Conservation (phyloP, 2,888 invertebrate genomes). For the Drosophila paramelanica region DNA sequence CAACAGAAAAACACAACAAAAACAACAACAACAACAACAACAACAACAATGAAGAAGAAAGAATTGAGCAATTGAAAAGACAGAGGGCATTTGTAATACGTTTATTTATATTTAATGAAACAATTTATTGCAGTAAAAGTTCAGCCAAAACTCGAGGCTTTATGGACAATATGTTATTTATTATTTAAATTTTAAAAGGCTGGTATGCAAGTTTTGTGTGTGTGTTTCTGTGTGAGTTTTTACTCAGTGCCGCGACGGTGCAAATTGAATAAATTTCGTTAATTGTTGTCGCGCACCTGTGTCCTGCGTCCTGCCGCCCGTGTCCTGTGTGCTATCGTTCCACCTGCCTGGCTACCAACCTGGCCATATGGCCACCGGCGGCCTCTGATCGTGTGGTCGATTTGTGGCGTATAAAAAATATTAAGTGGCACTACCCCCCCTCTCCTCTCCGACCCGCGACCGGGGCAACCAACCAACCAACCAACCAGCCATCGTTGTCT, state of each 20-base stretch:
- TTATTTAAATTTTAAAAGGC: constrained; percentile 62
- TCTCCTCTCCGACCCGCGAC: constrained; percentile 20
- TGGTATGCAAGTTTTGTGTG: constrained; percentile 23
- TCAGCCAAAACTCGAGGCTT: constrained; percentile 30
- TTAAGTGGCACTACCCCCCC: constrained; percentile 69
- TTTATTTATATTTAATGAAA: constrained; percentile 51
- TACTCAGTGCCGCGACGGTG: constrained; percentile 45
- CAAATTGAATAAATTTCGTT: constrained; percentile 79
- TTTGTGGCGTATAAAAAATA: constrained; percentile 80
- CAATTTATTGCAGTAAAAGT: constrained; percentile 44
- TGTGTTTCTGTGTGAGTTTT: constrained; percentile 38
- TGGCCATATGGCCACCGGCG: constrained; percentile 56
- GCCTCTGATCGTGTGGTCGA: constrained; percentile 78
- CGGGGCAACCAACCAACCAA: constrained; percentile 11
- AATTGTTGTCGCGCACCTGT: constrained; percentile 77
- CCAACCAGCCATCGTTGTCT: constrained; percentile 39
- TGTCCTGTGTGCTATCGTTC: constrained; percentile 16
- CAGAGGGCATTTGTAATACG: constrained; percentile 12
- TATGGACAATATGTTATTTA: constrained; percentile 57
- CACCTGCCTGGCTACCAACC: constrained; percentile 9
- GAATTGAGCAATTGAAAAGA: constrained; percentile 16
- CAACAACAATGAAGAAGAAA: not conserved
- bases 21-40: too few species aligned
- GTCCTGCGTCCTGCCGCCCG: constrained; percentile 25
- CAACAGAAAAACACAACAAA: not conserved